Evolutionary conservation across 35 echinoderm and acorn worm species (phyloP), one percentile per base, ranked within the genome.

Genomic region (Holothuria glaberrima): DNA sequence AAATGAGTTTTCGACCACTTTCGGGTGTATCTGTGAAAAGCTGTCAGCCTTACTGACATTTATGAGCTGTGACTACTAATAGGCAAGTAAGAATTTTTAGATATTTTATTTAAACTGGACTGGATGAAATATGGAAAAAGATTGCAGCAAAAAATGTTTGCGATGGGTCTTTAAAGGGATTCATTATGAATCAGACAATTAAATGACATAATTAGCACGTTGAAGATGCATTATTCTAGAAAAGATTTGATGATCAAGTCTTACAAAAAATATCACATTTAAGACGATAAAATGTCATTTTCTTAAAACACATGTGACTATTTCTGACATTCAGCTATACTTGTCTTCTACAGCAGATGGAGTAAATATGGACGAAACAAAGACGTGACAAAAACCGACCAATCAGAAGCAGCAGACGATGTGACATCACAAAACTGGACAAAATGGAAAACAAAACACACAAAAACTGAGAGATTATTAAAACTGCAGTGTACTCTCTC

Each of bases 341-440:
- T 78, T 78, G 50, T 78, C 50, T 78, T 48, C 50, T 48, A 78
- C 74, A 78, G 50, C 74, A 78, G 74, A 48, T 78, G 74, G 41
- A 78, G 74, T 48, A 21, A 26, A 48, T 48, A 78, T 48, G 50
- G 74, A 78, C 74, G 50, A 78, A 78, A 41, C 44, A 78, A 78
- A 78, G 74, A 78, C 74, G 38, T 78, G 74, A 78, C 74, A 52
- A 48, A 54, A 54, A 78, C 36, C 13, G 74, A 78, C 74, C 74
- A 48, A 78, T 78, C 74, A 78, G 74, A 78, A 52, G 44, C 74
- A 45, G 74, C 17, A 21, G 30, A 22, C 27, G 44, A 25, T 28
- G 74, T 78, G 74, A 78, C 74, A 78, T 48, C 74, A 78, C 74
- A 54, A 78, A 48, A 78, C 74, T 14, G 28, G 74, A 78, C 74